phyloP scores from a whole-genome alignment of 2,797 vertebrate genomes.

The Onychomys arenicola region DNA sequence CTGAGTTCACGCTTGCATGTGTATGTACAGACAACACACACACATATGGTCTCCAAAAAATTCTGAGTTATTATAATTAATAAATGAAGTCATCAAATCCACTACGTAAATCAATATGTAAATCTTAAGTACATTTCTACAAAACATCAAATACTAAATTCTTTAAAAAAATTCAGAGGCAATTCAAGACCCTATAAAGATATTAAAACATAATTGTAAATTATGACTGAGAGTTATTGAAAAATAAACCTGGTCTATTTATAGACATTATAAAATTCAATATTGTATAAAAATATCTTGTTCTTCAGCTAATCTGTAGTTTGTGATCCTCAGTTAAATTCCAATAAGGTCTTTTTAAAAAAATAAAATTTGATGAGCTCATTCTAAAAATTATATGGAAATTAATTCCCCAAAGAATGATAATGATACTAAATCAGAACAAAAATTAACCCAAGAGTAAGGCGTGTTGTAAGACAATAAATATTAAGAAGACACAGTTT shows the following conservation, averaged over 20 bases:
- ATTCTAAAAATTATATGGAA: neutral
- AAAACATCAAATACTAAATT: neutral
- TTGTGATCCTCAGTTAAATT: neutral
- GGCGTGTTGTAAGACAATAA: neutral
- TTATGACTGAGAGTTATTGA: neutral
- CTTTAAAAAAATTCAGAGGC: neutral
- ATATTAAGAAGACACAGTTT: neutral
- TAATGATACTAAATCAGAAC: neutral
- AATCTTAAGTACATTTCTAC: neutral
- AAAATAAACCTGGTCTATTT: neutral
- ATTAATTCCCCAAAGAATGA: neutral
- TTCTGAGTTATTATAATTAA: neutral
- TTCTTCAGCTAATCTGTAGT: neutral
- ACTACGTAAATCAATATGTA: neutral
- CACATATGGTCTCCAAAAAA: neutral
- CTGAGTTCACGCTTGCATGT: no score
- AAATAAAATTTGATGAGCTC: neutral
- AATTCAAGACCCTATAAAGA: neutral
- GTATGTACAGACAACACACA: neutral
- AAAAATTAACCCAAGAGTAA: neutral
- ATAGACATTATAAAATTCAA: neutral
- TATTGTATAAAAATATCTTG: neutral
- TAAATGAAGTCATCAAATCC: neutral
- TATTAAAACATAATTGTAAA: neutral
- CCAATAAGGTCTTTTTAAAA: neutral